Evolutionary conservation across 2,113 vertebrate species (phyloP).

Genomic region (Tetrao urogallus): DNA sequence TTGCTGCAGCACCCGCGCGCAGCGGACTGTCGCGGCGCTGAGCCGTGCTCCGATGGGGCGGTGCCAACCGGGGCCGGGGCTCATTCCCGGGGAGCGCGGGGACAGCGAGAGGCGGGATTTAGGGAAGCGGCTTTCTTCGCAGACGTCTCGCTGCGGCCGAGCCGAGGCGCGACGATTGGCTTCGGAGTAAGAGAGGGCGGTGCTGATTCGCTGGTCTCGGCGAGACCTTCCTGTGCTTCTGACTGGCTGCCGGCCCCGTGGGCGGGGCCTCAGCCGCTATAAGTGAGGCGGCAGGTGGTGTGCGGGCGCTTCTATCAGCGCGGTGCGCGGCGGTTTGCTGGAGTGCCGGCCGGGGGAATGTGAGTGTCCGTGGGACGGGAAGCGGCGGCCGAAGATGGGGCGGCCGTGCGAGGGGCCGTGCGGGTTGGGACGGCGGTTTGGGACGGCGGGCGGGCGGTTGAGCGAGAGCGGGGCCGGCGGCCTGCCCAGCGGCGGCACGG

Average conservation of each 20-base stretch:
- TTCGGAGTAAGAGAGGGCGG: fast-evolving
- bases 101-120: background rate
- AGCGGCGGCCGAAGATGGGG: background rate
- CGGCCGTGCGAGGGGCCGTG: background rate
- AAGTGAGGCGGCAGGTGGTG: fast-evolving
- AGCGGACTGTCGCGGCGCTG: too few relatives aligned
- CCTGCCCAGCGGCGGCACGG: background rate
- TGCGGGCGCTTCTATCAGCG: fast-evolving
- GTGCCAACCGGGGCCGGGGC: background rate
- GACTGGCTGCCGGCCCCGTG: background rate
- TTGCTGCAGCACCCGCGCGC: background rate
- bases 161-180: background rate
- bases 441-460: fast-evolving
- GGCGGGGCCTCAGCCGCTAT: background rate
- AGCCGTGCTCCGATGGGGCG: background rate
- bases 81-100: fast-evolving
- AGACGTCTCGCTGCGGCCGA: fast-evolving
- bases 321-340: fast-evolving
- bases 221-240: fast-evolving
- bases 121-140: fast-evolving
- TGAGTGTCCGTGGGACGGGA: background rate
- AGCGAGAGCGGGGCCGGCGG: fast-evolving
- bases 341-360: background rate
- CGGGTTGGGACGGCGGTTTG: too few relatives aligned
- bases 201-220: background rate